Evolutionary conservation across 2,888 invertebrate species (phyloP).

Genomic region (Sussaba pulchella): DNA sequence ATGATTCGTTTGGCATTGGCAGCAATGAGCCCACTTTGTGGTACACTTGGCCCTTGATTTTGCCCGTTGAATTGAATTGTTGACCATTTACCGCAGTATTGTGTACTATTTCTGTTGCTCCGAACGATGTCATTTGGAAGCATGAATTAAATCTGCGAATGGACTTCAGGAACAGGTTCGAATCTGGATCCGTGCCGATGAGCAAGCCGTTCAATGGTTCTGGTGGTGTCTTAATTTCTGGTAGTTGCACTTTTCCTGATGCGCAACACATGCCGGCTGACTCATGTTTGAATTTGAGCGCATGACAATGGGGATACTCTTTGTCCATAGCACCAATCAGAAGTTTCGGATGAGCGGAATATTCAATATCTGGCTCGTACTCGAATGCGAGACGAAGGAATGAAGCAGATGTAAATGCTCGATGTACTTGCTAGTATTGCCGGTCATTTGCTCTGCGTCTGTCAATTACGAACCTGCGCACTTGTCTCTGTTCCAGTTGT

Average conservation of each 20-base stretch:
- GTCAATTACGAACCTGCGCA: conserved; percentile 29
- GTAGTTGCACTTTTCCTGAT: conserved; percentile 68
- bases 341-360: conserved; percentile 68
- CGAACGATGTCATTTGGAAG: conserved; percentile 48
- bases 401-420: conserved; percentile 55
- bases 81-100: conserved; percentile 29
- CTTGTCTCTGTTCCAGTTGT: conserved; percentile 42
- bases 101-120: neutral
- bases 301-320: conserved; percentile 69
- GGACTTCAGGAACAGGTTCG: conserved; percentile 68
- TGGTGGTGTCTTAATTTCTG: conserved; percentile 68
- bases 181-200: conserved; percentile 70
- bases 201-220: conserved; percentile 63
- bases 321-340: conserved; percentile 32
- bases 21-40: neutral
- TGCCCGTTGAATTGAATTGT: conserved; percentile 23
- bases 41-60: neutral
- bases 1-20: conserved; percentile 43
- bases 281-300: conserved; percentile 72
- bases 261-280: conserved; percentile 71
- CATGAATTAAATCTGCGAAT: conserved; percentile 74
- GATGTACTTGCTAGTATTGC: conserved; percentile 9
- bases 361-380: conserved; percentile 73
- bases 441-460: conserved; percentile 58
- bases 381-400: conserved; percentile 71